Evolutionary conservation across 2,888 invertebrate genomes (phyloP).

Genomic region (Eugnorisma glareosa): DNA sequence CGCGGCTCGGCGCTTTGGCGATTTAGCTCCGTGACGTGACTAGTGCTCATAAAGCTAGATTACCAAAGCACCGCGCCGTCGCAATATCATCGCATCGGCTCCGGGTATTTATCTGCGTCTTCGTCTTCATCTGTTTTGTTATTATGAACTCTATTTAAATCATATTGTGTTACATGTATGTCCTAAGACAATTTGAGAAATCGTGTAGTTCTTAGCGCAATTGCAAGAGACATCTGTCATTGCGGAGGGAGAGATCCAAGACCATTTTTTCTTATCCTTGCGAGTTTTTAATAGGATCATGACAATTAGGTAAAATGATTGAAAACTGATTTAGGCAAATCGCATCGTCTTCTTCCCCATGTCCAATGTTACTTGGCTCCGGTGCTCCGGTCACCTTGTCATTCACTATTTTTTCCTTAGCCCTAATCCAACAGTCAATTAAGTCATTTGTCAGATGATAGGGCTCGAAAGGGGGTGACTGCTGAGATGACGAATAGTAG

Average conservation of each 20-base stretch:
- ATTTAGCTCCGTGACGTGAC: slow-evolving; percentile 96
- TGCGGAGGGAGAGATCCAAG: no score
- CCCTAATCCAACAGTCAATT: no score
- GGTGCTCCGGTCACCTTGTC: no score
- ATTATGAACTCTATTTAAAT: neutral
- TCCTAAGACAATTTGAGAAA: neutral
- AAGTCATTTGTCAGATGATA: no score
- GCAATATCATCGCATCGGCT: slow-evolving; percentile 61
- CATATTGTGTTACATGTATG: neutral
- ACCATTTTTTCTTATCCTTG: neutral
- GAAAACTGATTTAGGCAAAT: no score
- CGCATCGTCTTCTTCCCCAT: no score
- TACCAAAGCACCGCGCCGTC: slow-evolving; percentile 95
- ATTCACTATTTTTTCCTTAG: no score
- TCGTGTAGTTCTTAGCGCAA: neutral
- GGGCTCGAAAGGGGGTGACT: no score
- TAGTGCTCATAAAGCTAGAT: slow-evolving; percentile 97
- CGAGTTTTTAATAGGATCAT: neutral
- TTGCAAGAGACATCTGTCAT: neutral
- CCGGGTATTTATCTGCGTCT: slow-evolving; percentile 36
- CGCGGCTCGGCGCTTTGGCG: slow-evolving; percentile 94
- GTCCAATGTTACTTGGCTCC: no score
- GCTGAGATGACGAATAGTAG: no score
- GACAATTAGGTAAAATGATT: neutral
- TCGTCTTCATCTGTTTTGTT: slow-evolving; percentile 11